Evolutionary conservation across 2,113 vertebrate genomes (phyloP), one percentile per base, ranked within the genome.

Genomic region (Trematomus loennbergii): DNA sequence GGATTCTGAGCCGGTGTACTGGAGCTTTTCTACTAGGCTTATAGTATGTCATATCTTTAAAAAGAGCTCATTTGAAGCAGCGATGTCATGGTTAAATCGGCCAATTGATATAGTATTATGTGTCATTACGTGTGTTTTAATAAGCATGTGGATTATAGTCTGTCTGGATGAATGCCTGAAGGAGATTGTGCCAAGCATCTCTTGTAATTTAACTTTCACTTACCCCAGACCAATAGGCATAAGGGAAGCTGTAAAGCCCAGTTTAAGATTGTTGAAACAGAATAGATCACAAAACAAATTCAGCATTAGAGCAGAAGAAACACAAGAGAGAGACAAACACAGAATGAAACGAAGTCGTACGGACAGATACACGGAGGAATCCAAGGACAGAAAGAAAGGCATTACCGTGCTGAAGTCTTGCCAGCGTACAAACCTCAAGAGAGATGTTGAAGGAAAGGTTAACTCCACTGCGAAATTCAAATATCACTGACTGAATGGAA

Each of bases 381-480:
- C 11, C 53, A 81, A 73, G 43, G 29, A 57, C 36, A 45, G 5
- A 64, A 60, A 70, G 46, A 78, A 22, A 65, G 54, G 57, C 64
- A 72, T 79, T 80, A 75, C 69, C 48, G 12, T 66, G 50, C 49
- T 72, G 81, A 78, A 72, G 73, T 87, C 66, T 83, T 83, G 68
- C 68, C 62, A 69, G 58, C 43, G 58, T 52, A 46, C 71, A 85
- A 77, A 46, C 80, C 68, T 68, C 63, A n/a, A 67, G 73, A 85
- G 63, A 75, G 69, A 75, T 52, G 70, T 63, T 63, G 48, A 52
- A 79, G 60, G 46, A 75, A 80, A 82, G 74, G 81, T 80, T 79
- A 87, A 82, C 68, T 79, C 63, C 57, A 55, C 55, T 69, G 63
- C 17, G 2, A 76, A 78, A 69, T 74, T 79, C 60, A 85, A 83